Base-by-base conservation (phyloP, 2,888 invertebrate genomes). In the Hemithea aestivaria region DNA sequence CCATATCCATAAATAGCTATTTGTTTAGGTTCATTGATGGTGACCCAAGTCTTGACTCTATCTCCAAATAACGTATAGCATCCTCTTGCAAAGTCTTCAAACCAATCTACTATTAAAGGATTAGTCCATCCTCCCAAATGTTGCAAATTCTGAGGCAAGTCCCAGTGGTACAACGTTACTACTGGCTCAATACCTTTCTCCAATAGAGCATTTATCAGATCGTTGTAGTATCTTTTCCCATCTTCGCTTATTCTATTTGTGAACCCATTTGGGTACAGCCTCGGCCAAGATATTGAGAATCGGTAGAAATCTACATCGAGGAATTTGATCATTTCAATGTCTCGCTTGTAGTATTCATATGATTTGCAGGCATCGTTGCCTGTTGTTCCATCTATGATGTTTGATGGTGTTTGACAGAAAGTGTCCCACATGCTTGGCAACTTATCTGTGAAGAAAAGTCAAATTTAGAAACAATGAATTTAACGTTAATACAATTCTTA, bases 141-240 rank as follows among this genome's bases (percentile, higher is more conserved):
- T 56, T 89, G 89, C 1, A 91, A 58, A n/a, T 55, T 70, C 51
- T 85, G 78, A 0, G 89, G 90, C 42, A 89, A 59, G 60, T 90
- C 90, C 82, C 88, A 89, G 49, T 90, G 89, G 44, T 75, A 88
- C 32, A 90, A 76, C 0, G 90, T 89, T 0, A 89, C 83, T 31
- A 90, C 68, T 0, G 93, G 93, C 37, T 87, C 75, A 33, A 94
- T 91, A 4, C 81, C 87, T 41, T 89, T 89, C 0, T 70, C 80
- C 6, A 90, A 31, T 1, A 93, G 67, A 48, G 87, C 89, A 50
- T 92, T 67, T 24, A 93, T 90, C 1, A 94, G 55, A 32, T 81
- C 75, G 44, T 90, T 90, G 66, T 94, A 94, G 64, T 92, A 92
- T 16, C 82, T 66, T 7, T 91, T 72, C 1, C 92, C 93, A 1